phyloP scores from a whole-genome alignment of 2,113 vertebrate genomes.

The Mohoua ochrocephala region DNA sequence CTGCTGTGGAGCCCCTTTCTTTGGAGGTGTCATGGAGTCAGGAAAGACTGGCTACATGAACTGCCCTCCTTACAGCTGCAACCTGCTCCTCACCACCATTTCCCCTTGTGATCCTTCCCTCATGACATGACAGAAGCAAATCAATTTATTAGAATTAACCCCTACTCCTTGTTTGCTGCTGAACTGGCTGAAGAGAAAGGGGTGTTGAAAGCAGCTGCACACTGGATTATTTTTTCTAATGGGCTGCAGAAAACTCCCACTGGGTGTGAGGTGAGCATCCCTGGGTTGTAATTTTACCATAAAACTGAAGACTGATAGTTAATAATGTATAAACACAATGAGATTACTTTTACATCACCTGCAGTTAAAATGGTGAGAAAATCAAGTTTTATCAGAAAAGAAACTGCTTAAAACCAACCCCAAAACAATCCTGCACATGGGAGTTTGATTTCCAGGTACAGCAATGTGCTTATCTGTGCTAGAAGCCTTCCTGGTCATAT shows the following conservation, averaged over 20 bases:
- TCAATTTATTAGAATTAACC: neutral
- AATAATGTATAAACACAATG: neutral
- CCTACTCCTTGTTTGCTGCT: neutral
- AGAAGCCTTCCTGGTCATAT: neutral
- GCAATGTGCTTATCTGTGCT: neutral
- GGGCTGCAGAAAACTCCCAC: neutral
- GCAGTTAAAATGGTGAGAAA: neutral
- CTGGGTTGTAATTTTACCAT: neutral
- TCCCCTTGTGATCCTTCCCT: neutral
- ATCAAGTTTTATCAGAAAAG: neutral
- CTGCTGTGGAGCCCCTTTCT: neutral
- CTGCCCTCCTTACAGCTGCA: neutral
- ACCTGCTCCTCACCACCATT: neutral
- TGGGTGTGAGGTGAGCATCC: neutral
- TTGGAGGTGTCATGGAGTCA: neutral
- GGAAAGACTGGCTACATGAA: neutral
- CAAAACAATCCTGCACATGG: neutral
- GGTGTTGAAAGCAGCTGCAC: neutral
- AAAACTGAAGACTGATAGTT: neutral
- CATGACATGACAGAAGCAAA: neutral
- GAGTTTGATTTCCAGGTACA: neutral
- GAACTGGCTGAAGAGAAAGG: neutral
- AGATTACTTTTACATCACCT: neutral
- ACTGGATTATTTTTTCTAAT: neutral
- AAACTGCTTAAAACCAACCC: neutral